A percentile compares a stretch with the other conserved stretches of the same genome.
Conservation (phyloP, 2,797 vertebrate species). For the Myiothlypis chrysogaster region DNA sequence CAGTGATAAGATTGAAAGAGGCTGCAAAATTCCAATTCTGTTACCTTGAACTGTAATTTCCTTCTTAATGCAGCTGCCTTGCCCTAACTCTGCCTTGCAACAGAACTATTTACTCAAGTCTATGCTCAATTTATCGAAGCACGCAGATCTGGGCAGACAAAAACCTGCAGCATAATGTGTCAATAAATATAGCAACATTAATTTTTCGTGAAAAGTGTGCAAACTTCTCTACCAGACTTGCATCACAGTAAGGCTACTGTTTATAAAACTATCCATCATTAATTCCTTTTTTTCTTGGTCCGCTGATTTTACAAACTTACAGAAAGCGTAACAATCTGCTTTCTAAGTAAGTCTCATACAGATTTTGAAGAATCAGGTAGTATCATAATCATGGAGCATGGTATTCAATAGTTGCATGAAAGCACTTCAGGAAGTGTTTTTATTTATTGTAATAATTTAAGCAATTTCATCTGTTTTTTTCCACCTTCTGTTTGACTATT, state of each 20-base stretch:
- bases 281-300: neutral
- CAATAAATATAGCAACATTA: neutral
- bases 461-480: rapidly evolving
- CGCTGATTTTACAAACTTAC: neutral
- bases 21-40: neutral
- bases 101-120: neutral
- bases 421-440: neutral
- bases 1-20: neutral
- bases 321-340: neutral
- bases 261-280: neutral
- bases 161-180: neutral
- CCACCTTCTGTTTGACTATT: neutral
- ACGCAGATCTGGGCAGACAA: neutral
- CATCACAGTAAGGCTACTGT: neutral
- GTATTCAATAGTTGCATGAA: neutral
- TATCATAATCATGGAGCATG: neutral
- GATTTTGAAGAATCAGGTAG: neutral
- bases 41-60: neutral
- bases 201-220: neutral
- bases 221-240: neutral
- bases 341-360: neutral
- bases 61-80: neutral
- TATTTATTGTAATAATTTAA: neutral
- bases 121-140: neutral
- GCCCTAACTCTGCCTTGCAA: neutral